Base-by-base conservation (phyloP, 2,797 vertebrate species). In the Manis javanica region DNA sequence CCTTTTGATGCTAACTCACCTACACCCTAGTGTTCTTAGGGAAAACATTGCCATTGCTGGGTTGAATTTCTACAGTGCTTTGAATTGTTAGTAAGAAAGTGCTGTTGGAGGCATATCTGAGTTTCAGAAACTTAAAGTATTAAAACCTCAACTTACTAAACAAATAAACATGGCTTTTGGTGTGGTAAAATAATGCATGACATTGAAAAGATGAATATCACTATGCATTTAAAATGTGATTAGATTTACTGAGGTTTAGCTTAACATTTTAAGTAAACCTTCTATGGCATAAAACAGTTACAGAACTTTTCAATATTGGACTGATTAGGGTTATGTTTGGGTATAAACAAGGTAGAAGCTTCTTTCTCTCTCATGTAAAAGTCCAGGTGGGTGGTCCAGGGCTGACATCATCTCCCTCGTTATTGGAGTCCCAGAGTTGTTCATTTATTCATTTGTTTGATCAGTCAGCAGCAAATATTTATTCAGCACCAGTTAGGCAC, bases 61-160 rank as follows among this genome's bases (percentile, higher is more conserved):
- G 15, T 87, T 94, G 34, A 46, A 39, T 85, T 87, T 87, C 68
- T 87, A 63, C 7, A 18, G 29, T 37, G 18, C 64, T 95, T 94
- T 85, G 74, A 51, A 57, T 64, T 49, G 16, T 53, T 85, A 82
- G n/a, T 82, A 51, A 93, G 74, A 91, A 92, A 55, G 42, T 72
- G 29, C 21, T 71, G 14, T 66, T 24, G 78, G 74, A 82, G 59
- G 34, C 5, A 7, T 37, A 42, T 68, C 29, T 83, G 59, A 51
- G 46, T 77, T 96, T 86, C 53, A 91, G 59, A 69, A 92, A 84
- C 24, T 39, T 75, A 34, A 95, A 63, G n/a, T 87, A 78, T 10
- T 92, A 55, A 96, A 96, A 68, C 57, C 15, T 93, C 34, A 95
- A n/a, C 15, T 88, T 82, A 39, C 51, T 88, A 77, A 82, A 92